Evolutionary conservation across 1,140 invertebrate genomes (phyloP), one percentile per base, ranked within the genome.

Genomic region (Drosophila neocordata): DNA sequence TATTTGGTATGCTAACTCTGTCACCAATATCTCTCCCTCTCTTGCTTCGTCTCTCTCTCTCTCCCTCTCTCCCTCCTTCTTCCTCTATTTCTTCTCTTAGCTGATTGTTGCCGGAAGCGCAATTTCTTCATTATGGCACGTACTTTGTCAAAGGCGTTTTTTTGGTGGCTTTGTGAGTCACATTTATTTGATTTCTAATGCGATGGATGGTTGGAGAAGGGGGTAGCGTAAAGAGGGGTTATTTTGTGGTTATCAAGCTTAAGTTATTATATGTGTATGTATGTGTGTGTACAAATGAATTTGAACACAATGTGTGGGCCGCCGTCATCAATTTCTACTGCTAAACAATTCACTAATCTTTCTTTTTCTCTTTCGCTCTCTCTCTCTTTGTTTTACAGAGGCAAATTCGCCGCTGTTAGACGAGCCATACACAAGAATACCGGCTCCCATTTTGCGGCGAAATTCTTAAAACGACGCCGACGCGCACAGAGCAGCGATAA

Each of bases 361-460:
- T 77, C 41, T 59, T 15, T 15, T 4, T 27, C 9, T 60, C n/a
- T 9, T 18, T 57, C 11, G 2, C 15, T 44, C 11, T 61, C 12
- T 65, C 6, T 44, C n/a, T 65, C n/a, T 63, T 12, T 20, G 2
- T 37, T 44, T 74, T 72, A 93, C 94, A 99, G 98, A 91, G 98
- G 98, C 37, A 98, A 99, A 93, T 99, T 98, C 92, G 98, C 98
- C 13, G 95, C 97, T 65, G 98, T 99, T 53, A 95, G 96, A 73
- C 95, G 96, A 92, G 97, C 97, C 79, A 94, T 94, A n/a, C 96
- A 98, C 92, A 94, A 95, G 90, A 94, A 95, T 67, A 97, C 96
- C 7, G 96, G 96, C 24, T 93, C 94, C 73, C 95, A 97, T 91
- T 99, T 96, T 93, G 98, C 98, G 1, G 98, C 98, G 71, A 99